A percentile compares a stretch with the other conserved stretches of the same genome.
Evolutionary conservation across 2,113 vertebrate species (phyloP).

Genomic region (Nestor notabilis): DNA sequence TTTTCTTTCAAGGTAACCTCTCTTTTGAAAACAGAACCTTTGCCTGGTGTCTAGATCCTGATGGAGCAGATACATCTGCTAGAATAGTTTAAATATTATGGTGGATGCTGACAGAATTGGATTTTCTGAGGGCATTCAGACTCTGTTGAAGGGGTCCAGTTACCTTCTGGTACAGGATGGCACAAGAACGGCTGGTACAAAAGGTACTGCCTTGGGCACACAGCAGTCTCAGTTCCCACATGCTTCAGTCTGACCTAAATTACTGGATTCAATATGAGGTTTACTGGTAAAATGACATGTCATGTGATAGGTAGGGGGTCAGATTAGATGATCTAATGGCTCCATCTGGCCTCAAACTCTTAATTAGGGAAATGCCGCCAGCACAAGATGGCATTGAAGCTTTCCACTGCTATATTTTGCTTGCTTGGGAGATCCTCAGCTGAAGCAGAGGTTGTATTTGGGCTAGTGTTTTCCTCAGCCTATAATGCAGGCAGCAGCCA

Average conservation of each 20-base stretch:
- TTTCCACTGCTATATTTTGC: neutral
- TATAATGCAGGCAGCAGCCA: neutral
- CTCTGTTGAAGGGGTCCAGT: neutral
- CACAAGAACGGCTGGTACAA: neutral
- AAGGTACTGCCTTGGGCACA: neutral
- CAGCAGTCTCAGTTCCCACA: neutral
- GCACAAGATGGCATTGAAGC: neutral
- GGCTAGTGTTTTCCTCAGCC: neutral
- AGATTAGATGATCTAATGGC: slow-evolving; percentile 52
- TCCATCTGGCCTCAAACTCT: slow-evolving; percentile 43
- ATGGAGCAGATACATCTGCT: neutral
- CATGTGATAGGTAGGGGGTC: slow-evolving; percentile 1
- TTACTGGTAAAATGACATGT: neutral
- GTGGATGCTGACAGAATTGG: neutral
- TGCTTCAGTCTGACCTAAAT: neutral
- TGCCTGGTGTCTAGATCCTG: neutral
- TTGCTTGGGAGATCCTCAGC: neutral
- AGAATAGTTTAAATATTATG: fast-evolving
- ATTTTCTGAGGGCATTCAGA: neutral
- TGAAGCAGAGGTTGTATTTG: neutral
- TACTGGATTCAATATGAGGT: neutral
- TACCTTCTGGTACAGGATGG: neutral
- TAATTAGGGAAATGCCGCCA: slow-evolving; percentile 9
- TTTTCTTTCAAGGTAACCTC: neutral
- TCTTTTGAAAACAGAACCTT: neutral